Evolutionary conservation across 2,888 invertebrate species (phyloP), one percentile per base, ranked within the genome.

Genomic region (Pterostichus niger): DNA sequence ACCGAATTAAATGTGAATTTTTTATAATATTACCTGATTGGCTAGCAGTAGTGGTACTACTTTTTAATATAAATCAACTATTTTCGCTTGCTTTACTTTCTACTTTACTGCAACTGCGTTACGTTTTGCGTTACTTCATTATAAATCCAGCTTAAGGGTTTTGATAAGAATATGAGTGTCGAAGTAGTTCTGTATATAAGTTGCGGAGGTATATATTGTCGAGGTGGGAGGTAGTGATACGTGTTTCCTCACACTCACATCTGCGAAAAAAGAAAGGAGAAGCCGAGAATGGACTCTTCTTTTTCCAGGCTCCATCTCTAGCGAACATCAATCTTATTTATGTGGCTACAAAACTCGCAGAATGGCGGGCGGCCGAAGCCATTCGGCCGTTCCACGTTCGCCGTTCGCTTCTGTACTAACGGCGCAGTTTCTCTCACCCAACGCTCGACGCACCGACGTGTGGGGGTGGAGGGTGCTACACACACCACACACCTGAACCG

Each of bases 371-470:
- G 86, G 85, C 86, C 86, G 85, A 86, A 85, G 86, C 87, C 86
- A 87, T 87, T 87, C 84, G 85, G 81, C 78, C 61, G 76, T 31
- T 73, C 49, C 49, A 24, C 46, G 73, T 49, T 31, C 17, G 44
- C 68, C 75, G 75, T 73, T 59, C 76, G 61, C 84, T 59, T 68
- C 49, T 40, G 52, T 78, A 71, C 73, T 88, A 91, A 91, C 91
- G 91, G 17, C 31, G 40, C 40, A 88, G 88, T 89, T 91, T 91
- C 91, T 91, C 90, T 91, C 91, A 90, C 90, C 90, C 87, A 89
- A 24, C 89, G 91, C 91, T 89, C 54, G n/a, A 40, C 15, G 40
- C 40, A 78, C 59, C 49, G n/a, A 52, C 10, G 52, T 52, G 40
- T 40, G 40, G 40, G 40, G 40, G 40, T 9, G 6, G 40, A 40